Base-by-base conservation (phyloP, 92 coral and sea anemone species). In the Palythoa grandis region DNA sequence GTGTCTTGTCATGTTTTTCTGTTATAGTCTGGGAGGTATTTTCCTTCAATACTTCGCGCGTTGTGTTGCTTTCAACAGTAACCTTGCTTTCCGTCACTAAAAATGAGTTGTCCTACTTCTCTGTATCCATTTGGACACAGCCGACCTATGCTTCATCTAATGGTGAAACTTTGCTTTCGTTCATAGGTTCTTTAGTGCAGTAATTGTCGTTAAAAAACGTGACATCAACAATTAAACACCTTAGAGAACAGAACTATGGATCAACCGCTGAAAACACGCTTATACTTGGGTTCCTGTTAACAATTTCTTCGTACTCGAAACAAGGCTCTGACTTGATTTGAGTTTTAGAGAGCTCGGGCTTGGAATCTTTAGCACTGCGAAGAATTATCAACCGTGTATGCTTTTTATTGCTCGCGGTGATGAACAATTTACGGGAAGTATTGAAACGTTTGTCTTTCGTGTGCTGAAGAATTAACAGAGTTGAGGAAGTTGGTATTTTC, bases 241-340 rank as follows among this genome's bases (percentile, higher is more conserved):
- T 69, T 22, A 77, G 68, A 39, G 50, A 43, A 10, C 84, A 87
- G 60, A 82, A 23, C 58, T 54, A 58, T 25, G 91, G 91, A 77
- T 88, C 91, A 15, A 78, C 91, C 19, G 88, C 91, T 20, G 91
- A 88, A 11, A 83, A 76, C 70, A 88, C 82, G 63, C 74, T 16
- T 52, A 88, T 65, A 52, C 53, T 47, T 19, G 88, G 88, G 5
- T 58, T 77, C 76, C 80, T 77, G 24, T 77, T 80, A 3, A 15
- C 40, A 68, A 88, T 88, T 43, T 84, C 85, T 67, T 66, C 12
- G 35, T 24, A 76, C 47, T 40, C 4, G 19, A 77, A 58, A 20
- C 88, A 84, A 54, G 77, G 79, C 68, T 83, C 88, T 56, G 74
- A 35, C 16, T 39, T 40, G 29, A 69, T 69, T 84, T 76, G n/a